These are phyloP conservation scores for Takifugu bimaculatus DNA, from an alignment of 2,113 vertebrate species.

Conservation along the genomic window DNA sequence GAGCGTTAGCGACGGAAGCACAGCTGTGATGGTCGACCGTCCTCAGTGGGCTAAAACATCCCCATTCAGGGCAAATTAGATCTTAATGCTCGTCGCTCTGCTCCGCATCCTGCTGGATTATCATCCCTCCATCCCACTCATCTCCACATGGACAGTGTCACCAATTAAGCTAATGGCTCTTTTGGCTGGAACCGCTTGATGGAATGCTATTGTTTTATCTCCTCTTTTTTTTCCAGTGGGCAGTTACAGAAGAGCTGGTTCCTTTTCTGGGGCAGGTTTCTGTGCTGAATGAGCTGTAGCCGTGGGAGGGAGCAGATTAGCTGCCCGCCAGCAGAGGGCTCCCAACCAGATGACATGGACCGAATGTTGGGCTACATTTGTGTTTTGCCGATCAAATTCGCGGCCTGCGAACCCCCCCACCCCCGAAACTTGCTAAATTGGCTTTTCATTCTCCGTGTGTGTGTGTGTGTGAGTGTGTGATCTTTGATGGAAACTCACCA, in stretches of 20 bases:
- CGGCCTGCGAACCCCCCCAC: neutral
- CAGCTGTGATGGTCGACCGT: constrained; percentile 36
- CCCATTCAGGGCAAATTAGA: constrained; percentile 51
- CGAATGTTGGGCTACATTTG: too few relatives aligned
- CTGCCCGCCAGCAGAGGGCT: constrained; percentile 23
- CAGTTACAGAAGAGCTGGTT: neutral
- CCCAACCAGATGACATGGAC: constrained; percentile 1
- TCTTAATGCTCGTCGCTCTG: constrained; percentile 43
- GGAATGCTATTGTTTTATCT: constrained; percentile 22
- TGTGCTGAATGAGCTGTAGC: neutral
- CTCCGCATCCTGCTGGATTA: constrained; percentile 62
- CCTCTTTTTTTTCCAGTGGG: neutral
- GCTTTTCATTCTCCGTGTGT: neutral
- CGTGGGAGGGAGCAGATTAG: constrained; percentile 13
- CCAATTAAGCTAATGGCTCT: constrained; percentile 65
- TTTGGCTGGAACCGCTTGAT: constrained; percentile 41
- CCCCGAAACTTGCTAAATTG: neutral
- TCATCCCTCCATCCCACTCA: constrained; percentile 36
- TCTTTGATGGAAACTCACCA: constrained; percentile 78
- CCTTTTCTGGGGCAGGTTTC: neutral
- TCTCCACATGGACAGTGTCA: constrained; percentile 39
- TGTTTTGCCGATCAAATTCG: too few relatives aligned
- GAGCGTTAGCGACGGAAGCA: constrained; percentile 14
- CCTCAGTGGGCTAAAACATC: constrained; percentile 39
- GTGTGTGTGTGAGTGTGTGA: too few relatives aligned